Evolutionary conservation across 2,888 invertebrate species (phyloP), one percentile per base, ranked within the genome.

Genomic region (Pseudococcus jackbeardsleyi): DNA sequence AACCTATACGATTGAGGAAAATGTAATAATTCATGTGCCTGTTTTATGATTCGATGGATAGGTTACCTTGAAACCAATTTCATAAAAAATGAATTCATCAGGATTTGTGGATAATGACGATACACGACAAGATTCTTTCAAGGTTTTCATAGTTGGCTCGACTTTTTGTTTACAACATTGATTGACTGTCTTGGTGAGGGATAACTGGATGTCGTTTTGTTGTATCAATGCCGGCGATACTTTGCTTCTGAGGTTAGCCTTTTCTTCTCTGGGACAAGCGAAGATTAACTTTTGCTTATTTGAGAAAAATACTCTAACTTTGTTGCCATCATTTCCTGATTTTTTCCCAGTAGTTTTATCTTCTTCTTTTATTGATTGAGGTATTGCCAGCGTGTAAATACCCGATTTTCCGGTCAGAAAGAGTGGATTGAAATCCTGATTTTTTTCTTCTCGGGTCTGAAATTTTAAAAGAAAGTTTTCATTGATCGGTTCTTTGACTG

Each of bases 21-120:
- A 33, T 33, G 26, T 59, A 64, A 12, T 59, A 64, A 12, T 64
- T 64, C 7, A 59, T 22, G 26, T 33, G 26, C 26, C n/a, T n/a
- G n/a, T 64, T 64, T 22, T n/a, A 6, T 54, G 6, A 17, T 8
- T n/a, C 5, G 11, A 50, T 50, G 50, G n/a, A n/a, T 50, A 50
- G 50, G 50, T 22, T 82, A 82, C 79, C 11, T 19, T 46, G 19
- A 82, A 82, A 0, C 79, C 79, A 17, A 82, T 9, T 46, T 82
- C 79, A 46, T 82, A 82, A 19, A 82, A 46, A 82, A 0, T 8
- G 12, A 82, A 82, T 82, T 82, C 22, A 19, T 46, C 79, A 3
- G 19, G 11, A 39, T 77, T n/a, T 5, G 8, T 12, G 2, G 68
- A 12, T 5, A 3, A 72, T 72, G 1, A 12, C 15, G 39, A 33